Percentiles rank a stretch among this genome's conserved stretches.
Conservation (phyloP, 2,888 invertebrate genomes). For the Aquatica leii region DNA sequence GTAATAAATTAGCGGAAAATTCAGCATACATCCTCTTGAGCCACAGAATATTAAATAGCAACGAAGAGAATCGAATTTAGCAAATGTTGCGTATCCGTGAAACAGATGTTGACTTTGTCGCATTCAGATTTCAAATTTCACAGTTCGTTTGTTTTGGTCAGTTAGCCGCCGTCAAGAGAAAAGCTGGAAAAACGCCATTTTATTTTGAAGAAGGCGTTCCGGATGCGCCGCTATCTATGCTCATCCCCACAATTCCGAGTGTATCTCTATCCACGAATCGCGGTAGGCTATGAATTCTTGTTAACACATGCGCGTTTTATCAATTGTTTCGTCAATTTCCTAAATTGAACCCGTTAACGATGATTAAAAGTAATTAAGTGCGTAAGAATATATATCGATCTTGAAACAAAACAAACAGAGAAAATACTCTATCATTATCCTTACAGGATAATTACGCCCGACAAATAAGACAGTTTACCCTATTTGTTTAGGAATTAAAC, state of each 20-base stretch:
- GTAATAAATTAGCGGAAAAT: conserved; percentile 31
- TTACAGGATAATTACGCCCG: conserved; percentile 34
- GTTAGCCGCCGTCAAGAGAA: background rate
- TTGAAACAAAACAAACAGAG: background rate
- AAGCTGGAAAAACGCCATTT: conserved; percentile 38
- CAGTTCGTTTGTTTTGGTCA: background rate
- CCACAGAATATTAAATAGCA: conserved; percentile 26
- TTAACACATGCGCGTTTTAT: conserved; percentile 31
- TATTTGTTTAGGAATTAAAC: conserved; percentile 42
- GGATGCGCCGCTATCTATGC: conserved; percentile 46
- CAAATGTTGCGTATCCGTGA: conserved; percentile 24
- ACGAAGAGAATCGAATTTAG: conserved; percentile 30
- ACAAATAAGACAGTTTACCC: conserved; percentile 41
- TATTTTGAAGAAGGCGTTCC: conserved; percentile 38
- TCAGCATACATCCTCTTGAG: conserved; percentile 30
- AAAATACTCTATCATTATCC: conserved; percentile 29
- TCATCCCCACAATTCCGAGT: conserved; percentile 43
- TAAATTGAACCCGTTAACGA: background rate
- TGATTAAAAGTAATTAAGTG: background rate
- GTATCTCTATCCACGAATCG: conserved; percentile 43
- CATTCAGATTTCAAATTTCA: background rate
- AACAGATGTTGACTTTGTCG: conserved; percentile 26
- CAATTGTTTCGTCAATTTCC: background rate
- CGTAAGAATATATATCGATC: conserved; percentile 1
- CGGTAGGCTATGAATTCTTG: conserved; percentile 15